Evolutionary conservation across 2,888 invertebrate species (phyloP).

Genomic region (Bellardia pandia): DNA sequence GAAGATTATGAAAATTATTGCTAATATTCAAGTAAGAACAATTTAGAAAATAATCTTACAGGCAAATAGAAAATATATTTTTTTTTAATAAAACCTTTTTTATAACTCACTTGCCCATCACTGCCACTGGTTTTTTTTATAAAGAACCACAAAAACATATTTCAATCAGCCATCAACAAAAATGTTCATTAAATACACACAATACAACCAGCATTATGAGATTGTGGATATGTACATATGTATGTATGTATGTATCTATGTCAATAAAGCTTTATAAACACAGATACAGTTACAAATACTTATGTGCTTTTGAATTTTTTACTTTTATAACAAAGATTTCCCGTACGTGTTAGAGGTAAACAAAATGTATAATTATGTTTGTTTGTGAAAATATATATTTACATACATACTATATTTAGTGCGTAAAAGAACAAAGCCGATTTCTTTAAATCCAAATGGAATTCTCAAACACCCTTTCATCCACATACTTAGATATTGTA

Average conservation of each 20-base stretch:
- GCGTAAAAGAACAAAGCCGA: slow-evolving; percentile 20
- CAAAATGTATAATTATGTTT: not conserved
- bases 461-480: not conserved
- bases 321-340: not conserved
- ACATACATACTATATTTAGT: not conserved
- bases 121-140: not conserved
- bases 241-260: not conserved
- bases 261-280: not conserved
- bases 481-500: not conserved
- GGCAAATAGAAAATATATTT: no score
- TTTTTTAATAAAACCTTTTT: not conserved
- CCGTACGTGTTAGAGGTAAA: not conserved
- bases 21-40: no score
- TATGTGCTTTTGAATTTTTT: not conserved
- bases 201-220: not conserved
- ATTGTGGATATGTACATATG: not conserved
- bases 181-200: not conserved
- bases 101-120: not conserved
- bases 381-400: not conserved
- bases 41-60: no score
- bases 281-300: not conserved
- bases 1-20: no score
- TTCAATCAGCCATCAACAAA: slow-evolving; percentile 2
- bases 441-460: slow-evolving; percentile 31
- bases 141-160: not conserved